These are phyloP conservation scores for Drosophila bipectinata DNA, from an alignment of 1,140 invertebrate species.

Conservation along the genomic window DNA sequence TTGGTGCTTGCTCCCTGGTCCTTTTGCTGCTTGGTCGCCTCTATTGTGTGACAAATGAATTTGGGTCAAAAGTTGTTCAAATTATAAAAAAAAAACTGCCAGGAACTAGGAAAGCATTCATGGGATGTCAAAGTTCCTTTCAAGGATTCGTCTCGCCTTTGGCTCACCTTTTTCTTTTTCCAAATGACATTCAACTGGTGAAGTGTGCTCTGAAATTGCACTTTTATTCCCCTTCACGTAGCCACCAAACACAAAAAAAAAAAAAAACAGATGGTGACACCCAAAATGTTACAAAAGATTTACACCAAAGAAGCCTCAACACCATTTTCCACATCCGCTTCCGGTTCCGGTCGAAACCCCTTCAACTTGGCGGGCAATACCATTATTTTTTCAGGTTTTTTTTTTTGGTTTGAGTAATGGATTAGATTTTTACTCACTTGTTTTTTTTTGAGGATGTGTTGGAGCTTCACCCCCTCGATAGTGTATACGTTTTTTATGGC, in stretches of 20 bases:
- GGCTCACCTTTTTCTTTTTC: constrained; percentile 3
- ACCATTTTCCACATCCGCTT: constrained; percentile 25
- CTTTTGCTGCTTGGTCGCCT: constrained; percentile 55
- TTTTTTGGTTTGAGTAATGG: constrained; percentile 77
- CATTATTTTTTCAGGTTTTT: constrained; percentile 55
- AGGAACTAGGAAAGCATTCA: constrained; percentile 1
- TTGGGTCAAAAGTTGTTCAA: constrained; percentile 79
- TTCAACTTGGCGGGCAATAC: constrained; percentile 18
- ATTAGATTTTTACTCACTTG: constrained; percentile 79
- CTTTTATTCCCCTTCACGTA: constrained; percentile 73
- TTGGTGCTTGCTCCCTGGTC: constrained; percentile 53
- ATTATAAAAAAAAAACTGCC: constrained; percentile 43
- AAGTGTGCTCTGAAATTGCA: constrained; percentile 57
- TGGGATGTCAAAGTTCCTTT: constrained; percentile 55
- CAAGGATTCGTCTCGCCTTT: constrained; percentile 69
- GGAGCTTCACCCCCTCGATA: constrained; percentile 16
- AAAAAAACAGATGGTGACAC: constrained; percentile 43
- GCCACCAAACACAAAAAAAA: constrained; percentile 35
- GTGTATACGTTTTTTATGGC: constrained; percentile 35
- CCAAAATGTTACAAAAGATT: constrained; percentile 76
- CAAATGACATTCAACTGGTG: constrained; percentile 73
- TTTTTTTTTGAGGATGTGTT: constrained; percentile 6
- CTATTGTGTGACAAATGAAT: constrained; percentile 73
- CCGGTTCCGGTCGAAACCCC: not conserved
- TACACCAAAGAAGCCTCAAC: constrained; percentile 51